Percentiles rank a stretch among this genome's conserved stretches.
These are phyloP conservation scores for Diorhabda sublineata DNA, from an alignment of 1,140 invertebrate species.

Conservation along the genomic window DNA sequence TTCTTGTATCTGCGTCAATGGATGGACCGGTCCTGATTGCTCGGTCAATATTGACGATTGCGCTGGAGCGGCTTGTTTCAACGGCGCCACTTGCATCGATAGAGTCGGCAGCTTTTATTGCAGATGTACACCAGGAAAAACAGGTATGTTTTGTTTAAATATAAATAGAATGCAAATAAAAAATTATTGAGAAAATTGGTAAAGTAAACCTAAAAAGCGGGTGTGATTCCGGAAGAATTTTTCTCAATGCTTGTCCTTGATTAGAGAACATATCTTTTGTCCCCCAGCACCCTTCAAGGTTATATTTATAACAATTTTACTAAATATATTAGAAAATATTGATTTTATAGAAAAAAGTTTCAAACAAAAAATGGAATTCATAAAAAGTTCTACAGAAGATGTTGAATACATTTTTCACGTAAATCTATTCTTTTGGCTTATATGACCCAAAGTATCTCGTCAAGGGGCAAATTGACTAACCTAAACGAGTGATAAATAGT, in stretches of 20 bases:
- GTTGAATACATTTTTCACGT: no score
- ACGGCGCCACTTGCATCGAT: conserved; percentile 95
- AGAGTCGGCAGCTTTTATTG: conserved; percentile 92
- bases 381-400: no score
- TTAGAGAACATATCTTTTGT: background rate
- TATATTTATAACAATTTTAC: no score
- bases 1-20: conserved; percentile 94
- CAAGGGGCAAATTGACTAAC: background rate
- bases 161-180: no score
- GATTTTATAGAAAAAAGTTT: no score
- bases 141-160: conserved; percentile 54
- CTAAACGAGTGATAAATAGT: no score
- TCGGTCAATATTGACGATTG: conserved; percentile 93
- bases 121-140: conserved; percentile 91
- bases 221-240: background rate
- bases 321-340: no score
- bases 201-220: no score
- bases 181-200: no score
- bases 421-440: background rate
- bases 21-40: conserved; percentile 89
- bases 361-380: no score
- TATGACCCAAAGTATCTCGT: background rate
- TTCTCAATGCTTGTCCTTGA: background rate
- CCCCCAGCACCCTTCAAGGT: no score
- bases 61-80: conserved; percentile 87